These are phyloP conservation scores for Knipowitschia caucasica DNA, from an alignment of 2,797 vertebrate genomes.

Conservation along the genomic window DNA sequence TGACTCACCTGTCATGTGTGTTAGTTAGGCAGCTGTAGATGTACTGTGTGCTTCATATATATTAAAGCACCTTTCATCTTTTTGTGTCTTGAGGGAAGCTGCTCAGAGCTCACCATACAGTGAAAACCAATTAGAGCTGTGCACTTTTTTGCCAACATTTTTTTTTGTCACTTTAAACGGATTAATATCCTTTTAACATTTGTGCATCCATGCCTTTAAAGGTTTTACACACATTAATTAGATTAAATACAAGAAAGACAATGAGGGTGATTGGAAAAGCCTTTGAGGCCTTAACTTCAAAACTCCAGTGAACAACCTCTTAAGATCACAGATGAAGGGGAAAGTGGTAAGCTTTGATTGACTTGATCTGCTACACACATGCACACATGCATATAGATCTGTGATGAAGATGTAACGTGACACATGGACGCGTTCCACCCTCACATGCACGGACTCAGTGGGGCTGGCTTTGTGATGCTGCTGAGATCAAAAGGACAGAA, in stretches of 20 bases:
- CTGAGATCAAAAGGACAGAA: slow-evolving; percentile 43
- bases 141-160: slow-evolving; percentile 11
- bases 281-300: slow-evolving; percentile 6
- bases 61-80: slow-evolving; percentile 58
- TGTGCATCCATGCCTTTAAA: slow-evolving; percentile 20
- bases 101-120: slow-evolving; percentile 37
- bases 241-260: slow-evolving; percentile 23
- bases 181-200: background rate
- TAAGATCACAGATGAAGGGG: slow-evolving; percentile 44
- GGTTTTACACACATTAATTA: slow-evolving; percentile 34
- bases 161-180: slow-evolving; percentile 2
- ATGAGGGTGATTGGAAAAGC: background rate
- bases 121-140: slow-evolving; percentile 33
- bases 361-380: slow-evolving; percentile 25
- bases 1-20: slow-evolving; percentile 37
- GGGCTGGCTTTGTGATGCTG: slow-evolving; percentile 26
- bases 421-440: slow-evolving; percentile 9
- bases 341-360: slow-evolving; percentile 34
- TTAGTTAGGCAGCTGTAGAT: slow-evolving; percentile 36
- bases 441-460: background rate
- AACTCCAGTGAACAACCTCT: slow-evolving; percentile 8
- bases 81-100: slow-evolving; percentile 21
- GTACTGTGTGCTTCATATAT: slow-evolving; percentile 43
- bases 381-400: slow-evolving; percentile 6
- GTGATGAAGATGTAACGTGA: slow-evolving; percentile 18